phyloP scores from a whole-genome alignment of 2,797 vertebrate genomes.

The Melanotaenia parkinsoni region DNA sequence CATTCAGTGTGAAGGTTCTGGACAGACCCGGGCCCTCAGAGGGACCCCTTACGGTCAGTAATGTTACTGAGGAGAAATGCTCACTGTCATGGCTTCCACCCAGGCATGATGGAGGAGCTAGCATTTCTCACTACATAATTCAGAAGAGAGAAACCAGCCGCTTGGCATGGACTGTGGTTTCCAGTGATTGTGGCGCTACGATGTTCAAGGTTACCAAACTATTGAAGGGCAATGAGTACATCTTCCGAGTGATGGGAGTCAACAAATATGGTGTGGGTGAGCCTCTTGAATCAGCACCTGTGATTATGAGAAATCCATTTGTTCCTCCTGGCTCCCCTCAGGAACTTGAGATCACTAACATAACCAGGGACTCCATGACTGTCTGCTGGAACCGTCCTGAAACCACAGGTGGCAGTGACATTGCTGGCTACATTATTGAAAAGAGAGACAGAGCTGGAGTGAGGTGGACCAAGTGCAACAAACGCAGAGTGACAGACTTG shows the following conservation, averaged over 20 bases:
- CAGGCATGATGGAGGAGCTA: constrained; percentile 94
- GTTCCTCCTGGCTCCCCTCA: constrained; percentile 91
- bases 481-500: constrained; percentile 94
- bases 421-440: constrained; percentile 93
- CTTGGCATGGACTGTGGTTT: constrained; percentile 96
- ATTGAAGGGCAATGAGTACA: constrained; percentile 96
- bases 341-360: constrained; percentile 92
- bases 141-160: constrained; percentile 99
- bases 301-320: constrained; percentile 97
- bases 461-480: constrained; percentile 98
- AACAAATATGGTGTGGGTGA: constrained; percentile 97
- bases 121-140: constrained; percentile 94
- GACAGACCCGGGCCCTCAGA: constrained; percentile 96
- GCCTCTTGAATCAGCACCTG: constrained; percentile 92
- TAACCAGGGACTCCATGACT: constrained; percentile 97
- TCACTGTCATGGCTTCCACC: constrained; percentile 94
- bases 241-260: constrained; percentile 97
- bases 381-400: constrained; percentile 95
- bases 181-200: constrained; percentile 91
- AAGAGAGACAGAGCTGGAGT: constrained; percentile 96
- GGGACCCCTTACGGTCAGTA: constrained; percentile 93
- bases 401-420: constrained; percentile 93
- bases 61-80: constrained; percentile 96
- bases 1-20: constrained; percentile 94
- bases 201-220: constrained; percentile 97